A percentile compares a stretch with the other conserved stretches of the same genome.
Evolutionary conservation across 2,113 vertebrate species (phyloP).

Genomic region (Saccopteryx leptura): DNA sequence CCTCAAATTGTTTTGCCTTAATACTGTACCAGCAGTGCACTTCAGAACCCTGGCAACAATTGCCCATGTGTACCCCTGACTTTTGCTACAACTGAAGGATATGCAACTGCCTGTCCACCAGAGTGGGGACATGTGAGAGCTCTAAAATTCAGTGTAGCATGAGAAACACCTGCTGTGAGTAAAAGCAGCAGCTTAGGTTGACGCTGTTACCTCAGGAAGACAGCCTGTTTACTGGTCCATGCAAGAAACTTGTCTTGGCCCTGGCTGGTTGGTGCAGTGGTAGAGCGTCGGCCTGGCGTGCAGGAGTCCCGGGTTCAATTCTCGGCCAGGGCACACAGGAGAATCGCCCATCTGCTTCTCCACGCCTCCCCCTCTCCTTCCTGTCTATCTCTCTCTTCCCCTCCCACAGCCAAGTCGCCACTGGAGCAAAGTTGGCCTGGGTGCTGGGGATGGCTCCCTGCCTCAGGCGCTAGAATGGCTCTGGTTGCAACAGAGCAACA

Average conservation of each 20-base stretch:
- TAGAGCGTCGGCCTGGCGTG: too few relatives aligned
- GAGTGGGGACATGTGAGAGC: neutral
- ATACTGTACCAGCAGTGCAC: neutral
- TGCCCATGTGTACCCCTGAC: neutral
- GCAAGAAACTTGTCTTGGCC: neutral
- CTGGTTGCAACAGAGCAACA: too few relatives aligned
- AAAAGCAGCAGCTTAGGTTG: neutral
- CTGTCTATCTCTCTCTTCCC: too few relatives aligned
- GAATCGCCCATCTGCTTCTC: too few relatives aligned
- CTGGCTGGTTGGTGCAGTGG: too few relatives aligned
- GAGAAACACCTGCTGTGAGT: neutral
- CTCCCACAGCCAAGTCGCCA: too few relatives aligned
- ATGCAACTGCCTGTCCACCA: neutral
- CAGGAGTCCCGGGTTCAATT: too few relatives aligned
- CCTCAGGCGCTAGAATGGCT: too few relatives aligned
- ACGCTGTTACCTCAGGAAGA: neutral
- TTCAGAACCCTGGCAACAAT: neutral
- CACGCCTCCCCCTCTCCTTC: too few relatives aligned
- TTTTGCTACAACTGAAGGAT: neutral
- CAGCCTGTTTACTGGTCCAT: neutral
- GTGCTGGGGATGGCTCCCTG: too few relatives aligned
- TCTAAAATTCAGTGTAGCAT: fast-evolving
- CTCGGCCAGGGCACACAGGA: too few relatives aligned
- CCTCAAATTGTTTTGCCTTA: fast-evolving
- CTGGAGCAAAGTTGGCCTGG: too few relatives aligned